These are phyloP conservation scores for Stigmatopora nigra DNA, from an alignment of 2,113 vertebrate species.

Conservation along the genomic window DNA sequence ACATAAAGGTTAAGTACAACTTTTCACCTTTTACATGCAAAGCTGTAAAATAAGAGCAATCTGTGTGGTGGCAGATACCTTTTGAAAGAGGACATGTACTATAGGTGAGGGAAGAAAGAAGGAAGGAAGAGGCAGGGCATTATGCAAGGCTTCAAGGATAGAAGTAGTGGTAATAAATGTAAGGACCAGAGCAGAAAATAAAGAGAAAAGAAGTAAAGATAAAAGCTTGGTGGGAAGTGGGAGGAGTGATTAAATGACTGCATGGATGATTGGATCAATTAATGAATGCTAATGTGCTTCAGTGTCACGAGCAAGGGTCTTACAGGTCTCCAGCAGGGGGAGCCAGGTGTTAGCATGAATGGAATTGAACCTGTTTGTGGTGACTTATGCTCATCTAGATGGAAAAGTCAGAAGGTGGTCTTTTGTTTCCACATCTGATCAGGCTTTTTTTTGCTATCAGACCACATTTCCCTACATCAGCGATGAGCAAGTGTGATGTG, in stretches of 20 bases:
- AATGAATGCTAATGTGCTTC: slow-evolving; percentile 54
- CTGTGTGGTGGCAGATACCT: not conserved
- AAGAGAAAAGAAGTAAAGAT: not conserved
- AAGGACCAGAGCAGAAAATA: slow-evolving; percentile 7
- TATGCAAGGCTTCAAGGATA: not conserved
- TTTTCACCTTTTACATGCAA: slow-evolving; percentile 3
- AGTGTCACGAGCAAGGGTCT: slow-evolving; percentile 60
- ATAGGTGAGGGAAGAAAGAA: not conserved
- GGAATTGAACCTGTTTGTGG: slow-evolving; percentile 4
- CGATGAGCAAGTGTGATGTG: slow-evolving; percentile 61
- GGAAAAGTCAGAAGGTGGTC: slow-evolving; percentile 63
- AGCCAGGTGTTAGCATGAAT: slow-evolving; percentile 48
- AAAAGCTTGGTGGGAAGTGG: slow-evolving; percentile 21
- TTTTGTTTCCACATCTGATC: slow-evolving; percentile 66
- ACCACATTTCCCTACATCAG: slow-evolving; percentile 57
- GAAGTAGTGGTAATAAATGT: not conserved
- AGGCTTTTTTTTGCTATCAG: slow-evolving; percentile 50
- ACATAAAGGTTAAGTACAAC: slow-evolving; percentile 6
- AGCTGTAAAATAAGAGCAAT: not conserved
- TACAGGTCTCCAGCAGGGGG: slow-evolving; percentile 62
- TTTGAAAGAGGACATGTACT: not conserved
- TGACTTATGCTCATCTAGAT: slow-evolving; percentile 9
- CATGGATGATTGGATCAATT: slow-evolving; percentile 57
- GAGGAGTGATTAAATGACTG: slow-evolving; percentile 46
- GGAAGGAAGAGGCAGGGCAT: not conserved